Conservation (phyloP, 2,113 vertebrate genomes). For the Apteryx mantelli region DNA sequence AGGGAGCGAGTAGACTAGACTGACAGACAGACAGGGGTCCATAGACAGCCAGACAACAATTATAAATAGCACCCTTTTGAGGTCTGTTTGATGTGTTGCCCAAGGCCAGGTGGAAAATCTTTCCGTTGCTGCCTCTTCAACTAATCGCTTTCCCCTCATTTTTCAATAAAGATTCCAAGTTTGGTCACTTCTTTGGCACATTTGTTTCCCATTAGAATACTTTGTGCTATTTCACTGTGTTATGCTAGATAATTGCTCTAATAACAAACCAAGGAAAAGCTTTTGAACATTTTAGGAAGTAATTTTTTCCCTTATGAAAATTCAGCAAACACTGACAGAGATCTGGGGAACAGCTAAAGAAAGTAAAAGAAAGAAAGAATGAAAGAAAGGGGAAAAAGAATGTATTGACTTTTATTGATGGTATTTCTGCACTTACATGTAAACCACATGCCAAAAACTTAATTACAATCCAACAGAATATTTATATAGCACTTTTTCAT, state of each 20-base stretch:
- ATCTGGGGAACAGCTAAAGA: constrained; percentile 31
- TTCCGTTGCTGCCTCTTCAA: constrained; percentile 74
- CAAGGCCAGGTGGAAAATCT: constrained; percentile 84
- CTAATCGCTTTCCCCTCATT: constrained; percentile 81
- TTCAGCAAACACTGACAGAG: constrained; percentile 71
- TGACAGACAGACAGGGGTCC: constrained; percentile 43
- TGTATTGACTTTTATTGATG: neutral
- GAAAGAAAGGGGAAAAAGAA: neutral
- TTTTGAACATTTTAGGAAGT: constrained; percentile 86
- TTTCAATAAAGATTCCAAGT: constrained; percentile 80
- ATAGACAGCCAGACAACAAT: constrained; percentile 75
- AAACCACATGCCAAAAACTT: constrained; percentile 17
- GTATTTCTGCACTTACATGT: constrained; percentile 6
- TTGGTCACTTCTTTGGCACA: constrained; percentile 72
- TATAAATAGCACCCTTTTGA: constrained; percentile 79
- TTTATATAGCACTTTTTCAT: constrained; percentile 50
- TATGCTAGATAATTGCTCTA: constrained; percentile 88
- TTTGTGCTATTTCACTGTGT: constrained; percentile 78
- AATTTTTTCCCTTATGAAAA: constrained; percentile 75
- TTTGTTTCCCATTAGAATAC: constrained; percentile 87
- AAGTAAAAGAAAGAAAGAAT: neutral
- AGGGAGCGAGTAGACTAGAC: neutral
- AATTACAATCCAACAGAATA: constrained; percentile 37
- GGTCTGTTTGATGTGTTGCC: constrained; percentile 80
- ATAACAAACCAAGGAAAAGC: constrained; percentile 86